These are phyloP conservation scores for Ciona savignyi DNA, from an alignment of 23 tunicate species.

Conservation along the genomic window DNA sequence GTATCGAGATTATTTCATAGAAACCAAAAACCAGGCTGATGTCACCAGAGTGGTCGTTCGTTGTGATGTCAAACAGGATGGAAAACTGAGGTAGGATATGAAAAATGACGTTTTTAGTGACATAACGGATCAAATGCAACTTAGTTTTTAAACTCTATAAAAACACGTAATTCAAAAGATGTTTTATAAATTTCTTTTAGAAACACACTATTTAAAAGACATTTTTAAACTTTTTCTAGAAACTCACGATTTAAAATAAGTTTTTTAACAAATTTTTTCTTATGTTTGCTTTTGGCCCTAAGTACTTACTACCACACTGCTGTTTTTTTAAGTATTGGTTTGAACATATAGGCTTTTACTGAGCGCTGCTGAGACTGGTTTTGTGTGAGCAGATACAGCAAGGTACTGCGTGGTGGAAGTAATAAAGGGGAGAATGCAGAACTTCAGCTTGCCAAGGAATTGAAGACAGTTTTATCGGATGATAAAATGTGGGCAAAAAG, in stretches of 20 bases:
- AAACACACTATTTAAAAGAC: too few relatives aligned
- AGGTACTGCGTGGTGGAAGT: slow-evolving; percentile 56
- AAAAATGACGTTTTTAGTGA: too few relatives aligned
- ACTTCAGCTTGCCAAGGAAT: slow-evolving; percentile 52
- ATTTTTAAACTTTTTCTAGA: too few relatives aligned
- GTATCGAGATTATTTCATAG: slow-evolving; percentile 33
- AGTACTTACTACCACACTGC: too few relatives aligned
- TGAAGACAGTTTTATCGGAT: slow-evolving; percentile 18
- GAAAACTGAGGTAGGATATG: slow-evolving; percentile 18
- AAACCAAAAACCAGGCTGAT: slow-evolving; percentile 8
- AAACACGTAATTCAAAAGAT: too few relatives aligned
- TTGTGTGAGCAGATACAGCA: slow-evolving; percentile 63
- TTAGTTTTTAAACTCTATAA: too few relatives aligned
- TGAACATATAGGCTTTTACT: too few relatives aligned
- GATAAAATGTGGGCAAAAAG: slow-evolving; percentile 23
- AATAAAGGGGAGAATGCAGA: slow-evolving; percentile 78
- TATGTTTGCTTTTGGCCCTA: too few relatives aligned
- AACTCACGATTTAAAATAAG: background rate
- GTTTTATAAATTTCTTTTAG: too few relatives aligned
- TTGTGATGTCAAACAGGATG: slow-evolving; percentile 26
- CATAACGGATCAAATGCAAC: too few relatives aligned
- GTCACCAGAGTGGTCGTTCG: slow-evolving; percentile 36
- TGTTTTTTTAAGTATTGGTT: too few relatives aligned
- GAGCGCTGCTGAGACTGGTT: too few relatives aligned
- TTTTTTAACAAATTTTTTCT: background rate